These are phyloP conservation scores for Sympetrum striolatum DNA, from an alignment of 2,888 invertebrate genomes.

Conservation along the genomic window DNA sequence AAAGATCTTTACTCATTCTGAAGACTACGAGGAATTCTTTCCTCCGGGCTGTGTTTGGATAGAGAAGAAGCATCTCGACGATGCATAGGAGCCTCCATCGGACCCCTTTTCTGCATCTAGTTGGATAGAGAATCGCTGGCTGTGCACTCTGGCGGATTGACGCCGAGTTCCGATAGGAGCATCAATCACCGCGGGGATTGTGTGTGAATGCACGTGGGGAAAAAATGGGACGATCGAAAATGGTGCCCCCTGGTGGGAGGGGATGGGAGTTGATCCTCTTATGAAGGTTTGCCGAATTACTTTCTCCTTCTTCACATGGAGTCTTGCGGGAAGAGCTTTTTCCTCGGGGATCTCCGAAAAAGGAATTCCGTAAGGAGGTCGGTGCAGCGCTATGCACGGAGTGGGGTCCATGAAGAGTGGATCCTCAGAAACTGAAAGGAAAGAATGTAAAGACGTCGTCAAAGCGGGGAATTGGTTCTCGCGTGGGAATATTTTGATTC, in stretches of 20 bases:
- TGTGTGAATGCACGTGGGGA: neutral
- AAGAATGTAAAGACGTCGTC: neutral
- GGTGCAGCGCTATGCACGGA: neutral
- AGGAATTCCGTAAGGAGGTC: neutral
- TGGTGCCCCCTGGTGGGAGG: neutral
- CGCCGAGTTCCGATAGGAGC: neutral
- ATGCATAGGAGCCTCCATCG: neutral
- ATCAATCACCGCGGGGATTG: neutral
- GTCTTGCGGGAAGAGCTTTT: neutral
- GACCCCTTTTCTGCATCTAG: neutral
- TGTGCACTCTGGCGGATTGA: conserved; percentile 35
- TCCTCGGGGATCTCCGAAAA: neutral
- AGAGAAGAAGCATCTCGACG: neutral
- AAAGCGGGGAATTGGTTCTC: neutral
- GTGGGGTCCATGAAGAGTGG: neutral
- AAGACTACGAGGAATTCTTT: neutral
- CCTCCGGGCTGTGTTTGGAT: neutral
- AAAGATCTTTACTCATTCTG: neutral
- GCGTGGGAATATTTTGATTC: too few relatives aligned
- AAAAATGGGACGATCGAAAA: neutral
- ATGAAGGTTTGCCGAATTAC: neutral
- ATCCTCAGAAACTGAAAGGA: neutral
- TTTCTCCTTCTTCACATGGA: neutral
- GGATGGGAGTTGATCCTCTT: neutral
- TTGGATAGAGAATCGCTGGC: neutral